phyloP scores from a whole-genome alignment of 2,113 vertebrate species.

The Oryzias curvinotus region DNA sequence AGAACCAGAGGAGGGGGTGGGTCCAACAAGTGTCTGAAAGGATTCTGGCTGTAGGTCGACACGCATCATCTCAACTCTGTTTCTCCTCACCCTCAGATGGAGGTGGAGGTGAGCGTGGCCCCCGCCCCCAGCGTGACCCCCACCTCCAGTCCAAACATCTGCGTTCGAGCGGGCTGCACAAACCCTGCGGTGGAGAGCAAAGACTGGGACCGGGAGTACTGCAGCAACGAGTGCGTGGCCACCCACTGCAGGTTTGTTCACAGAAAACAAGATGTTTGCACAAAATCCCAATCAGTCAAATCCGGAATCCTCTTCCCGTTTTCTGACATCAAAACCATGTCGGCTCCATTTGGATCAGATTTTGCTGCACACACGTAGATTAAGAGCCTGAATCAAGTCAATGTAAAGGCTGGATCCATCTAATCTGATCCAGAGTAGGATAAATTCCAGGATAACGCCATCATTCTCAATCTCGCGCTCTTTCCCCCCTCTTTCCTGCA shows the following conservation, averaged over 20 bases:
- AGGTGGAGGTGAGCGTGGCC: conserved; percentile 84
- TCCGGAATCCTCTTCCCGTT: too few species aligned
- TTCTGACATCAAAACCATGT: too few species aligned
- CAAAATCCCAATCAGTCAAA: too few species aligned
- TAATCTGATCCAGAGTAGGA: too few species aligned
- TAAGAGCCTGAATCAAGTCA: too few species aligned
- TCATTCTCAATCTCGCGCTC: too few species aligned
- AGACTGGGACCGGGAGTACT: conserved; percentile 93
- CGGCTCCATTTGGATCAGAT: too few species aligned
- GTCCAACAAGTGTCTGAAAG: not conserved
- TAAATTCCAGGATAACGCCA: too few species aligned
- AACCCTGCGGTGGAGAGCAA: conserved; percentile 85
- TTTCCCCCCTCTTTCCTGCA: too few species aligned
- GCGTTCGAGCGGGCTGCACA: conserved; percentile 85
- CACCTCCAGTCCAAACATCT: conserved; percentile 74
- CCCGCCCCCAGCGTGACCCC: conserved; percentile 55
- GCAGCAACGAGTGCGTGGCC: conserved; percentile 91
- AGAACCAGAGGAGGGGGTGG: conserved; percentile 68
- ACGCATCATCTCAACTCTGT: not conserved
- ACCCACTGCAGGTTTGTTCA: conserved; percentile 87
- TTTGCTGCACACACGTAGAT: too few species aligned
- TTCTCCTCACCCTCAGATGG: conserved; percentile 75
- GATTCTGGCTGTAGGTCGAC: not conserved
- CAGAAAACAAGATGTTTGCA: not conserved
- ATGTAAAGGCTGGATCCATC: too few species aligned